Evolutionary conservation across 1,140 invertebrate genomes (phyloP).

Genomic region (Kradibia gibbosae): DNA sequence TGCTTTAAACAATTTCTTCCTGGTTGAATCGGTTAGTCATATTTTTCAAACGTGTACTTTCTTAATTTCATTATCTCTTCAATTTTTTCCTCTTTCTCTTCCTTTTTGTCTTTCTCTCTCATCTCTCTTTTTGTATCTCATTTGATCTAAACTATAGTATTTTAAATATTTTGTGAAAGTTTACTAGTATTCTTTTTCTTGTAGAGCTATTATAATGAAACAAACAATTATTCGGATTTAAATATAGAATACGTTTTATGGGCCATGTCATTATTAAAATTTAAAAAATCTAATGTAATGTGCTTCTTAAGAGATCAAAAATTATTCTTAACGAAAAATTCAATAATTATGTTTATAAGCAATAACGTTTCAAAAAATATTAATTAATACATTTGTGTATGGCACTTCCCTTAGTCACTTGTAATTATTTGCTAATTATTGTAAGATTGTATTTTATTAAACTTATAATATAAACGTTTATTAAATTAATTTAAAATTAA

Average conservation of each 20-base stretch:
- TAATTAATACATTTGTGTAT: too few relatives aligned
- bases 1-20: neutral
- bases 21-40: neutral
- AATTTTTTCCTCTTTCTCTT: neutral
- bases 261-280: neutral
- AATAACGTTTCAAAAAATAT: too few relatives aligned
- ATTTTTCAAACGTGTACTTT: neutral
- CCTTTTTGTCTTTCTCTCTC: neutral
- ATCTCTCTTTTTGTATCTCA: too few relatives aligned
- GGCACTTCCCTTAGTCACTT: too few relatives aligned
- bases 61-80: too few relatives aligned
- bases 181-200: neutral
- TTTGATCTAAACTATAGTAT: too few relatives aligned
- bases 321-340: too few relatives aligned
- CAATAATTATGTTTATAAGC: too few relatives aligned
- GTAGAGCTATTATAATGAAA: neutral
- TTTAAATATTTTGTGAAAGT: neutral
- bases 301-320: neutral
- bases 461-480: too few relatives aligned
- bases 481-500: too few relatives aligned
- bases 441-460: too few relatives aligned
- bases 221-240: neutral
- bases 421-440: too few relatives aligned
- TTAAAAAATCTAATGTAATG: neutral
- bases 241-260: neutral